Base-by-base conservation (phyloP, 2,888 invertebrate species). In the Drosophila siamana region DNA sequence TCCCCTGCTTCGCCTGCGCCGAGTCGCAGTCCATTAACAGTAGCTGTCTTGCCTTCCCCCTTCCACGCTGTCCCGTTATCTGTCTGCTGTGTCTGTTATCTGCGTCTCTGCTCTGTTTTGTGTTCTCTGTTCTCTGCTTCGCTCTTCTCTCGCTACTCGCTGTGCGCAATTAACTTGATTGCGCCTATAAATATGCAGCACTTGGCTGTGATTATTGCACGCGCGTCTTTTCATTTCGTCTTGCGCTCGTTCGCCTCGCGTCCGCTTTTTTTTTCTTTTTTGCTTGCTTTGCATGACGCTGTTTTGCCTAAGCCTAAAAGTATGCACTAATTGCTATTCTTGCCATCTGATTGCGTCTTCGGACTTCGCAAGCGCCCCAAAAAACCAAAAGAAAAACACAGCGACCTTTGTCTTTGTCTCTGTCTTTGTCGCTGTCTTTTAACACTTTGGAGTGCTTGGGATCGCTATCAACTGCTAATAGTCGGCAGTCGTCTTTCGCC, bases 111-210 rank as follows among this genome's bases (percentile, higher is more conserved):
- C 28, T 46, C 33, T 64, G 44, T 67, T 51, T 22, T 24, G n/a
- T n/a, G 19, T 16, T 52, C 26, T 52, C 38, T 48, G 5, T 65
- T 36, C 33, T n/a, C n/a, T n/a, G 11, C n/a, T 36, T 13, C n/a
- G 33, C 57, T 67, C 30, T 62, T 57, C 61, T 38, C 71, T n/a
- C n/a, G n/a, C n/a, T n/a, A n/a, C 33, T 54, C 24, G 57, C 33
- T 52, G 33, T 75, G 73, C 70, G 84, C 87, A 85, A 88, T 89
- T 89, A 86, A 88, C 81, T 83, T 86, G 83, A 89, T 89, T 89
- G 89, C 83, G 84, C 87, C 88, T 86, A 88, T 88, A 89, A 89
- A 87, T 88, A 88, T 88, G 85, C 86, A 72, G 81, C 81, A 78
- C 78, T 88, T 81, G 75, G 75, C 79, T 73, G 89, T 86, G 88